Conservation (phyloP, 2,888 invertebrate species). For the Agrochola macilenta region DNA sequence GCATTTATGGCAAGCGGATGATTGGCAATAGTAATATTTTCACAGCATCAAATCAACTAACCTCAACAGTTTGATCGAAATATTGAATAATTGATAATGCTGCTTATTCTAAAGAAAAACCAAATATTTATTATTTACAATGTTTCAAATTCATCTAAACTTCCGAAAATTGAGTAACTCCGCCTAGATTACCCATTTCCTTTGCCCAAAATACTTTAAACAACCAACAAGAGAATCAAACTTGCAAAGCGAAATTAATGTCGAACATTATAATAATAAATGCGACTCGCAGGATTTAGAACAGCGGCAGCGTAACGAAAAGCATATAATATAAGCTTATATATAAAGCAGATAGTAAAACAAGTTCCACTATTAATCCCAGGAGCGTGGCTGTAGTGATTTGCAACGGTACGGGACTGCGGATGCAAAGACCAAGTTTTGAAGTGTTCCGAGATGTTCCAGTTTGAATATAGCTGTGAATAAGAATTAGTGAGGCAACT, state of each 20-base stretch:
- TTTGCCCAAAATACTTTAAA: constrained; percentile 50
- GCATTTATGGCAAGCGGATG: neutral
- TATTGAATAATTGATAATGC: neutral
- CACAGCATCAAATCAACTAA: neutral
- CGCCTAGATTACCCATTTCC: constrained; percentile 45
- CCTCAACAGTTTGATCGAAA: neutral
- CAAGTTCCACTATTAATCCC: constrained; percentile 69
- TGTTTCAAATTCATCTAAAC: constrained; percentile 15
- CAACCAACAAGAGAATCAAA: constrained; percentile 64
- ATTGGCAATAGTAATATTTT: neutral
- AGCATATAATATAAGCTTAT: constrained; percentile 54
- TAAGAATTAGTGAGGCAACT: constrained; percentile 61
- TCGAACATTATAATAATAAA: constrained; percentile 69
- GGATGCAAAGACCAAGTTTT: constrained; percentile 62
- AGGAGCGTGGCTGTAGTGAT: constrained; percentile 62
- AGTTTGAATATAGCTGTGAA: constrained; percentile 62
- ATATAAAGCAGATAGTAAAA: constrained; percentile 65
- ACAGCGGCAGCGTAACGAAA: constrained; percentile 48
- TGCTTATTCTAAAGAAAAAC: neutral
- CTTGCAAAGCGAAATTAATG: constrained; percentile 64
- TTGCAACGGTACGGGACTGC: constrained; percentile 58
- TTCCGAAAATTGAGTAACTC: constrained; percentile 11
- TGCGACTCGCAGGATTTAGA: constrained; percentile 66
- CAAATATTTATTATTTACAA: neutral
- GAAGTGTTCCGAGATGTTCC: constrained; percentile 64